phyloP scores from a whole-genome alignment of 2,888 invertebrate species.

The Leptura quadrifasciata region DNA sequence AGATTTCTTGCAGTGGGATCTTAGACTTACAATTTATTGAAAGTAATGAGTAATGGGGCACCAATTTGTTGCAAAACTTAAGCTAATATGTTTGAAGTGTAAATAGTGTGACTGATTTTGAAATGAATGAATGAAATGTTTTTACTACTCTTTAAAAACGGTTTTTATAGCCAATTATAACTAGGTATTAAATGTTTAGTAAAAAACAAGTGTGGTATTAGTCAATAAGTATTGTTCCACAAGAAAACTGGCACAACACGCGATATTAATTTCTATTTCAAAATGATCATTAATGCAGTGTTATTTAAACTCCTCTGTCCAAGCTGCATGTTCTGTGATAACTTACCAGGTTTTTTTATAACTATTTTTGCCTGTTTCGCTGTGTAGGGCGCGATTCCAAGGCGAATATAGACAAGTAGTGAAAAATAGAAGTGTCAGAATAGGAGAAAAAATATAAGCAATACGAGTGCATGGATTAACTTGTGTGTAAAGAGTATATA shows the following conservation, averaged over 20 bases:
- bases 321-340: constrained; percentile 74
- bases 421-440: constrained; percentile 76
- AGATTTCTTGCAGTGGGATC: too few species aligned
- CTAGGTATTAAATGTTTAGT: constrained; percentile 36
- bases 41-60: constrained; percentile 35
- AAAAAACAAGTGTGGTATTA: constrained; percentile 50
- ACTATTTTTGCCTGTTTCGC: constrained; percentile 75
- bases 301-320: constrained; percentile 70
- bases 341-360: constrained; percentile 75
- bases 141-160: constrained; percentile 21
- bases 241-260: constrained; percentile 61
- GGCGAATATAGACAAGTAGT: constrained; percentile 75
- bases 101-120: constrained; percentile 35
- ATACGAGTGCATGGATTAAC: constrained; percentile 72
- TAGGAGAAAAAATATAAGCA: constrained; percentile 74
- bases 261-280: constrained; percentile 51
- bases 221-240: constrained; percentile 65
- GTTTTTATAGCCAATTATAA: constrained; percentile 18
- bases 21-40: too few species aligned
- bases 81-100: constrained; percentile 26
- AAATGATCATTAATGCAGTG: constrained; percentile 56
- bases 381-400: constrained; percentile 74
- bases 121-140: constrained; percentile 24
- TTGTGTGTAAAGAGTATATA: constrained; percentile 62
- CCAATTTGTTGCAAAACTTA: constrained; percentile 26